Evolutionary conservation across 2,888 invertebrate species (phyloP).

Genomic region (Aphodius sticticus): DNA sequence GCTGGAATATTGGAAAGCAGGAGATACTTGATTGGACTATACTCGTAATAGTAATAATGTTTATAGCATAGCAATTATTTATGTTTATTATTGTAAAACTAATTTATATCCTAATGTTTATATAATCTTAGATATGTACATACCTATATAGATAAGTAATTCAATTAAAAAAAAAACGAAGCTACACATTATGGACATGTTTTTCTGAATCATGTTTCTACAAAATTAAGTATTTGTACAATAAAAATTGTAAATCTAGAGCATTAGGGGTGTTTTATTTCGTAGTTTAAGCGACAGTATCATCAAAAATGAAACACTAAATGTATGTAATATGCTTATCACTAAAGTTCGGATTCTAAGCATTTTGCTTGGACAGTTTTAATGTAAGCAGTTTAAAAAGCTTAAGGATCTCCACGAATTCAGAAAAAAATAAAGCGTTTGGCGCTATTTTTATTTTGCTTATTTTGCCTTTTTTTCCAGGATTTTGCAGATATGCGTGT

Average conservation of each 20-base stretch:
- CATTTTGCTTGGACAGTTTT: too few species aligned
- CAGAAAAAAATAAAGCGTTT: too few species aligned
- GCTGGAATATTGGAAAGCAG: neutral
- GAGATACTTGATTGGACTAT: conserved; percentile 11
- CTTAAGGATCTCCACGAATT: too few species aligned
- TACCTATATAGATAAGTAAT: conserved; percentile 13
- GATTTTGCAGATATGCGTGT: too few species aligned
- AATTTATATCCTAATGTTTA: conserved; percentile 30
- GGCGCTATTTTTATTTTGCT: too few species aligned
- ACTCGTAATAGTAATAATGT: conserved; percentile 17
- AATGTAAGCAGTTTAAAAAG: too few species aligned
- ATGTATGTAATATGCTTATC: too few species aligned
- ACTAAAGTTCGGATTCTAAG: too few species aligned
- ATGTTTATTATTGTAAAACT: conserved; percentile 22
- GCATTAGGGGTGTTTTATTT: neutral
- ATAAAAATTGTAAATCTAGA: conserved; percentile 39
- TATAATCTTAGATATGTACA: conserved; percentile 27
- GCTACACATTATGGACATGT: conserved; percentile 38
- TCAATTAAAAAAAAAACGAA: conserved; percentile 29
- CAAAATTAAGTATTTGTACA: conserved; percentile 48
- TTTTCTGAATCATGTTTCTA: conserved; percentile 46
- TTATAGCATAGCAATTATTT: conserved; percentile 24
- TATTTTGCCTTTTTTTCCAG: too few species aligned
- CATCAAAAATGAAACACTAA: too few species aligned
- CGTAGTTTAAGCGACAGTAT: neutral